Conservation (phyloP, 2,113 vertebrate genomes). For the Heterochromis multidens region DNA sequence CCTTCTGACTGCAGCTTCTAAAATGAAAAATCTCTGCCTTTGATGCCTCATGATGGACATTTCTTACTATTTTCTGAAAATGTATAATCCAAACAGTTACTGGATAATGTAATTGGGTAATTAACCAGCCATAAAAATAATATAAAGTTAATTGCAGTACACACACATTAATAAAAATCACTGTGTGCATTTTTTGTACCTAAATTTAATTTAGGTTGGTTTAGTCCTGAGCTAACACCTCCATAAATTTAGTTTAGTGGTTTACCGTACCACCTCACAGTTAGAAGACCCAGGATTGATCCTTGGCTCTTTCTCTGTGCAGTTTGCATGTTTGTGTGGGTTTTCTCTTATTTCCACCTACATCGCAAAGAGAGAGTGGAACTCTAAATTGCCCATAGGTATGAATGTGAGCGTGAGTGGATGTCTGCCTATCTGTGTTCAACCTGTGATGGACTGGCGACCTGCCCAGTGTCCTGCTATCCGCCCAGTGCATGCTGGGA, state of each 20-base stretch:
- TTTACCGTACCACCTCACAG: constrained; percentile 21
- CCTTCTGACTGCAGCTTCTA: neutral
- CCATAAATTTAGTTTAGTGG: neutral
- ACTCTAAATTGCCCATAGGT: constrained; percentile 46
- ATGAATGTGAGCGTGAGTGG: constrained; percentile 39
- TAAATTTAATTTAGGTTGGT: neutral
- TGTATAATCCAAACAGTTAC: neutral
- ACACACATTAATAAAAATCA: neutral
- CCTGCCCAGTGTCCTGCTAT: constrained; percentile 47
- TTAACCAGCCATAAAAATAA: neutral
- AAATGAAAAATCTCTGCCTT: neutral
- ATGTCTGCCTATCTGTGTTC: constrained; percentile 48
- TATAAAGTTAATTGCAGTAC: neutral
- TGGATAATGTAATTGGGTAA: neutral
- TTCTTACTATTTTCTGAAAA: neutral
- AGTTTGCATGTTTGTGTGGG: constrained; percentile 50
- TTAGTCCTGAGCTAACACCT: neutral
- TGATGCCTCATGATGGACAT: neutral
- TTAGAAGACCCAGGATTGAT: constrained; percentile 39
- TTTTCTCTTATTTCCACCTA: constrained; percentile 47
- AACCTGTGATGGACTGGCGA: constrained; percentile 46
- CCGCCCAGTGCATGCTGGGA: constrained; percentile 57
- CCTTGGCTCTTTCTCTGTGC: constrained; percentile 21
- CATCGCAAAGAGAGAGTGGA: constrained; percentile 41
- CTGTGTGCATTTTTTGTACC: neutral